Base-by-base conservation (phyloP, 2,113 vertebrate species). In the pig (Sus scrofa) region DNA sequence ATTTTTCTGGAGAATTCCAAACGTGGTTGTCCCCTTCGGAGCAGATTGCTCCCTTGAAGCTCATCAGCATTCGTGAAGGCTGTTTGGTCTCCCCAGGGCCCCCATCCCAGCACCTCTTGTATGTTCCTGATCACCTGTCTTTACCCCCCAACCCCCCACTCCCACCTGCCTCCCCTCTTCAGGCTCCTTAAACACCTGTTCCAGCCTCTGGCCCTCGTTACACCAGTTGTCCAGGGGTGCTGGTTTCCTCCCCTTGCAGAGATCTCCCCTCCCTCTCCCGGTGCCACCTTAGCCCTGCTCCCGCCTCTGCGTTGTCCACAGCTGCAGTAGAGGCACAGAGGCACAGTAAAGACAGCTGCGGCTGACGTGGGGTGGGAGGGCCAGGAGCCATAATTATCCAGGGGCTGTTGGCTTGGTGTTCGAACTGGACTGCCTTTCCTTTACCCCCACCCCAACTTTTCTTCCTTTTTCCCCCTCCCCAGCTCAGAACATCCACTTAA, bases 391-490 rank as follows among this genome's bases (percentile, higher is more conserved):
- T 54, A 20, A 56, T 24, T 52, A 52, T 81, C 11, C 2, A 4
- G 65, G 37, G 27, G 10, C 3, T 3, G 16, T 68, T 86, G n/a
- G 50, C 74, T 86, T 18, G 13, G 44, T 54, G 73, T 91, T 86
- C 77, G 86, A 63, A 91, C 89, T 54, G 89, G 50, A 56, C 56
- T 67, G 8, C 68, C n/a, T 73, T 77, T 77, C 60, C 16, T 75
- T 81, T 58, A 2, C 39, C 58, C 20, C 26, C n/a, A 32, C 20
- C 2, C 20, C 26, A 12, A 3, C 54, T 34, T 52, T 52, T 86
- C 60, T 24, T 32, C n/a, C 12, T 22, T 4, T 62, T 54, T 56
- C 20, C 27, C 60, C 14, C 30, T 12, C n/a, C 68, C 9, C 26
- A 71, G 67, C 30, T 75, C 54, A 82, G 75, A 94, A 91, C 18